phyloP scores from a whole-genome alignment of 1,140 invertebrate genomes.

The Heliothis virescens region DNA sequence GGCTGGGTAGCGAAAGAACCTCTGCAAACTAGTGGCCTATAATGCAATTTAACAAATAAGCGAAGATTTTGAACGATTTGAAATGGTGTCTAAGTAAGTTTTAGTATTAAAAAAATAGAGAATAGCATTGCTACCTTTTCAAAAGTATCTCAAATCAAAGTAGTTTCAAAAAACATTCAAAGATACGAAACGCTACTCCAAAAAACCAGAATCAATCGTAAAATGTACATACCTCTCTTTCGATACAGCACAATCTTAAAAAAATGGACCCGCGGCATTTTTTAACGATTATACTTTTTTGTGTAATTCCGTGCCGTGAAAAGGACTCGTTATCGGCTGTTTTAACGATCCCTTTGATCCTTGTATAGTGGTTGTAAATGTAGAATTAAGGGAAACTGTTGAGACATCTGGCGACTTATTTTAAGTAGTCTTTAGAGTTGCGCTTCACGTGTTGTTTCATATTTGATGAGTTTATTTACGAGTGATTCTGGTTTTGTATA shows the following conservation, averaged over 20 bases:
- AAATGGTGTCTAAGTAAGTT: no score
- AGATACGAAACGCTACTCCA: neutral
- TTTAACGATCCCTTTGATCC: constrained; percentile 50
- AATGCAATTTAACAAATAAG: no score
- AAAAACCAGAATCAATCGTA: constrained; percentile 16
- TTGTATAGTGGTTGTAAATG: constrained; percentile 45
- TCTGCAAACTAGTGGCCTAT: no score
- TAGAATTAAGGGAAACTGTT: constrained; percentile 38
- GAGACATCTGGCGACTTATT: constrained; percentile 41
- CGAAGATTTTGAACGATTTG: no score
- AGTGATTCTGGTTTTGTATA: constrained; percentile 11
- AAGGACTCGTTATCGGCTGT: constrained; percentile 47
- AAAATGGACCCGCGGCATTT: constrained; percentile 63
- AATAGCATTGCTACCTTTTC: neutral
- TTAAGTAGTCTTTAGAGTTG: constrained; percentile 38
- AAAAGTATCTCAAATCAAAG: neutral
- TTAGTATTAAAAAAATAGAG: neutral
- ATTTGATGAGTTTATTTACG: constrained; percentile 29
- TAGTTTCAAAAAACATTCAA: neutral
- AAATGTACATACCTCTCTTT: constrained; percentile 37
- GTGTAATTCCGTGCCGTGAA: constrained; percentile 64
- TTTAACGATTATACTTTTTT: constrained; percentile 59
- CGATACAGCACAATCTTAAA: constrained; percentile 35
- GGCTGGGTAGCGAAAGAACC: no score
- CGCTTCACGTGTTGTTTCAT: constrained; percentile 38